Evolutionary conservation across 2,888 invertebrate genomes (phyloP), one percentile per base, ranked within the genome.

Genomic region (Orchestes rusci): DNA sequence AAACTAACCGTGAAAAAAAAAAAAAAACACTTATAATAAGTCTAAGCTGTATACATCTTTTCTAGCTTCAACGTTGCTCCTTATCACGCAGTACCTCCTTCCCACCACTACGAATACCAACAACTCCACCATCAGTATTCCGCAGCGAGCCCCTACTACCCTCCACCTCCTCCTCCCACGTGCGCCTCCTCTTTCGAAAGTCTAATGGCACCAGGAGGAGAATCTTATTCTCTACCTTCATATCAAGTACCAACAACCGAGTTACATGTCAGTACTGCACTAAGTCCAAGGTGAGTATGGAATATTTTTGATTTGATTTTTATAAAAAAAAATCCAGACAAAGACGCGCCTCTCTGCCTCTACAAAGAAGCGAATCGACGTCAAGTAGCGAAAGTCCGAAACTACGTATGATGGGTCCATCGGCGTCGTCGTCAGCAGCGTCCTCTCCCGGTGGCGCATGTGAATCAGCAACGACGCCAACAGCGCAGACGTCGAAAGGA

Each of bases 311-410:
- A 7, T 1, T 4, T n/a, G n/a, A 1, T 17, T 16, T 7, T 12
- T 29, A 28, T 10, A n/a, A 7, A 28, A 18, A 16, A 2, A 16
- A 8, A 16, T 16, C 15, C 34, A 48, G 51, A 32, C 77, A 83
- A 59, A 73, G 87, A 48, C 74, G 87, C 53, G 80, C 86, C 3
- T 86, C 86, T 3, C 68, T 88, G 53, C 86, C 86, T 2, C 74
- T 86, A 15, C 88, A 88, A 64, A 73, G 87, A 53, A 84, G 85
- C 4, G 86, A 87, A 64, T 87, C 87, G 2, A 84, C 82, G 43
- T 83, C 81, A 61, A 84, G 83, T 56, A 82, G 79, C 59, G 84
- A 84, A 55, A 83, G 83, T 53, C 84, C 84, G 2, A 84, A 84
- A 63, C 66, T 81, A 43, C 74, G 73, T 39, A 56, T 71, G 45